Evolutionary conservation across 2,113 vertebrate genomes (phyloP).

Genomic region (Neolamprologus brichardi): DNA sequence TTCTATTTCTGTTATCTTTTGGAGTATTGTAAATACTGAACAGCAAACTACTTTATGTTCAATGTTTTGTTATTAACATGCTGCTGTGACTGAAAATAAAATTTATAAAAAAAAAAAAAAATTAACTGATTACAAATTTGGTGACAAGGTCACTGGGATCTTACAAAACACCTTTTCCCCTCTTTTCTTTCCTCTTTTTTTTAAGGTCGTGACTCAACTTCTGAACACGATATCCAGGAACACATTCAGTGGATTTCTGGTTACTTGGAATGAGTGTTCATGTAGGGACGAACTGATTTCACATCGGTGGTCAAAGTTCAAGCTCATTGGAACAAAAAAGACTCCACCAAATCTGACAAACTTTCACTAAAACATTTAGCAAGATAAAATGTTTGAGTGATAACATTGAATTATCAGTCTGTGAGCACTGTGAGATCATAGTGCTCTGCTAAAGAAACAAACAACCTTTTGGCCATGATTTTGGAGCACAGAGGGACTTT

Average conservation of each 20-base stretch:
- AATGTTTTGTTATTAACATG: too few relatives aligned
- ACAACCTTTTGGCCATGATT: background rate
- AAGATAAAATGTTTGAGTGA: background rate
- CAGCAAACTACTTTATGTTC: too few relatives aligned
- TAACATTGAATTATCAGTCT: background rate
- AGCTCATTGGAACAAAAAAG: background rate
- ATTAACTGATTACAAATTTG: background rate
- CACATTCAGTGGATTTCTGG: background rate
- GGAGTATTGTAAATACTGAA: too few relatives aligned
- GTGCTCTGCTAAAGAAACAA: background rate
- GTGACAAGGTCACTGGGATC: background rate
- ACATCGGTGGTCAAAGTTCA: background rate
- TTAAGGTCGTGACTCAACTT: accelerated
- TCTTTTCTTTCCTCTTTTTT: background rate
- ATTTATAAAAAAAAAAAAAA: too few relatives aligned
- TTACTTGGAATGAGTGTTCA: background rate
- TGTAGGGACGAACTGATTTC: background rate
- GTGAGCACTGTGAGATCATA: background rate
- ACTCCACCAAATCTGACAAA: background rate
- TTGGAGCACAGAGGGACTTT: background rate
- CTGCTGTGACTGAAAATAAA: too few relatives aligned
- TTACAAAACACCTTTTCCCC: background rate
- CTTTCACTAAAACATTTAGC: background rate
- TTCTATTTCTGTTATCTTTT: too few relatives aligned
- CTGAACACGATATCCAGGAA: background rate